Evolutionary conservation across 2,888 invertebrate genomes (phyloP).

Genomic region (Entomobrya proxima): DNA sequence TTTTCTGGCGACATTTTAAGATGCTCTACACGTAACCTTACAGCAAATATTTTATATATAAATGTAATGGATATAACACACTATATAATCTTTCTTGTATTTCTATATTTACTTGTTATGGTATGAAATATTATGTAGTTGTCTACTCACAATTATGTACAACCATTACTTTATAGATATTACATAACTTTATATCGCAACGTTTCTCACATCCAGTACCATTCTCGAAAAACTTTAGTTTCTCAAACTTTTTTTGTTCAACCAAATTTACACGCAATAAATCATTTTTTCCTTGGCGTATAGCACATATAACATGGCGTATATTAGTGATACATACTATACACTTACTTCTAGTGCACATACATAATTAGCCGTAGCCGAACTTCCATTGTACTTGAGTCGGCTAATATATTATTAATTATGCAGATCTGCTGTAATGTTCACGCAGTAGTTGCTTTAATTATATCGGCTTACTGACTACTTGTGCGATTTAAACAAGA

Average conservation of each 20-base stretch:
- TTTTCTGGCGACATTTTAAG: not conserved
- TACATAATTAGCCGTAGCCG: too few species aligned
- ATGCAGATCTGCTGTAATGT: not conserved
- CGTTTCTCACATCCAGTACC: not conserved
- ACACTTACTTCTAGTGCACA: too few species aligned
- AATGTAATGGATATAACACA: not conserved
- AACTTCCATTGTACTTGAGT: not conserved
- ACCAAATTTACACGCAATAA: not conserved
- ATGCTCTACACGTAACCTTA: conserved; percentile 2
- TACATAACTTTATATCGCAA: not conserved
- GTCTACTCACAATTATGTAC: not conserved
- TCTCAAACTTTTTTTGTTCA: not conserved
- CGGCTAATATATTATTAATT: not conserved
- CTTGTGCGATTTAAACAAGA: conserved; percentile 18
- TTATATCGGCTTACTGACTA: not conserved
- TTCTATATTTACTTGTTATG: not conserved
- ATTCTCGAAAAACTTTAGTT: not conserved
- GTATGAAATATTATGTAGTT: not conserved
- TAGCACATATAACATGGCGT: not conserved
- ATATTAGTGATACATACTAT: too few species aligned
- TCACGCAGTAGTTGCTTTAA: not conserved
- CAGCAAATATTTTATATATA: not conserved
- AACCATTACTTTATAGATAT: not conserved
- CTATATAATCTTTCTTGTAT: not conserved
- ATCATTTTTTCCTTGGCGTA: not conserved